A percentile compares a stretch with the other conserved stretches of the same genome.
These are phyloP conservation scores for Xenopus petersii DNA, from an alignment of 2,797 vertebrate genomes.

Conservation along the genomic window DNA sequence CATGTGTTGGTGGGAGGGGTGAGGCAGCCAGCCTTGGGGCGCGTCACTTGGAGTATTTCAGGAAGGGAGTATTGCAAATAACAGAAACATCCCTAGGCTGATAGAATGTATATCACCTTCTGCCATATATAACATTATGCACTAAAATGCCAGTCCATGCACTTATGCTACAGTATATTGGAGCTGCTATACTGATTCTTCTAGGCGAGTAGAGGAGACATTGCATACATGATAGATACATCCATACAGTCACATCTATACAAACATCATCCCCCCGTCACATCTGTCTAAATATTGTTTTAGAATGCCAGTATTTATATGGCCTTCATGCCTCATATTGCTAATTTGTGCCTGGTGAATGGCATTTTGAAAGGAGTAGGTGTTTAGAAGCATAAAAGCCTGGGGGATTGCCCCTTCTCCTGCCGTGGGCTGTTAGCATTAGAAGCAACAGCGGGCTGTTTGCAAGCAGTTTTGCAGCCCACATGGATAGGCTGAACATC, in stretches of 20 bases:
- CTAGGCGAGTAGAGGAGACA: too few species aligned
- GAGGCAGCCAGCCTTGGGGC: too few species aligned
- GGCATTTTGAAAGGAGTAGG: neutral
- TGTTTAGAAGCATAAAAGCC: neutral
- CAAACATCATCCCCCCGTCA: neutral
- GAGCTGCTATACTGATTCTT: too few species aligned
- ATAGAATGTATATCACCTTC: too few species aligned
- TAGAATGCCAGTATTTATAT: neutral
- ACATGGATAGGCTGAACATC: neutral
- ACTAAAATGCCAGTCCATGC: too few species aligned
- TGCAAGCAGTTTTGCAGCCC: slow-evolving; percentile 4
- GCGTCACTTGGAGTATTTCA: too few species aligned
- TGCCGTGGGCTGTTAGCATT: neutral
- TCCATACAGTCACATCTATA: neutral
- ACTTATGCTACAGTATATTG: too few species aligned
- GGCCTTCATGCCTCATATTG: neutral
- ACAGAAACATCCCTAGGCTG: too few species aligned
- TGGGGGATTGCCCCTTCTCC: neutral
- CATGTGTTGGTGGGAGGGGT: too few species aligned
- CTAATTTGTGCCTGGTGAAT: neutral
- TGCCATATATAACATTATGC: too few species aligned
- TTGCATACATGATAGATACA: too few species aligned
- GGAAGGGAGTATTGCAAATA: too few species aligned
- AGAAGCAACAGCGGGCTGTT: neutral
- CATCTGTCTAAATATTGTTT: neutral